phyloP scores from a whole-genome alignment of 2,113 vertebrate species.

The Brienomyrus brachyistius region DNA sequence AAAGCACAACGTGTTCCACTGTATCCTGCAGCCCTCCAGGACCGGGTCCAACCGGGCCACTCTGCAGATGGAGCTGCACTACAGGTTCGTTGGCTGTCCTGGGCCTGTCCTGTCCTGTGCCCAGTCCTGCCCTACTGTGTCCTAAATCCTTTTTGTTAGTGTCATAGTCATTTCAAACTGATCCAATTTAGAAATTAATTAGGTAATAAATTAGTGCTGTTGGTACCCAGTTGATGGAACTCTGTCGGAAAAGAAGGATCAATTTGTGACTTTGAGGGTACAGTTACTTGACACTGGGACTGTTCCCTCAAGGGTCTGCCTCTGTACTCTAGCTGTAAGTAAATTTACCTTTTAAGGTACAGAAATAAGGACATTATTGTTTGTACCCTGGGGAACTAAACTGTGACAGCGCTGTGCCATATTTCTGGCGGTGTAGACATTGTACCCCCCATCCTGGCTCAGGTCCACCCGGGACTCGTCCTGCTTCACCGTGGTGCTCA shows the following conservation, averaged over 20 bases:
- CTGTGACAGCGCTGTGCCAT: neutral
- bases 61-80: slow-evolving; percentile 90
- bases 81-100: slow-evolving; percentile 61
- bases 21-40: slow-evolving; percentile 88
- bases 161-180: neutral
- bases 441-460: neutral
- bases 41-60: slow-evolving; percentile 71
- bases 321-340: neutral
- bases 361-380: neutral
- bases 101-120: neutral
- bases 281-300: neutral
- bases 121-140: neutral
- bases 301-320: neutral
- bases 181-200: neutral
- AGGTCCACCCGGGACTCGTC: slow-evolving; percentile 89
- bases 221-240: neutral
- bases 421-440: neutral
- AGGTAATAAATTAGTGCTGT: neutral
- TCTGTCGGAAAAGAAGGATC: neutral
- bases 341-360: neutral
- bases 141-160: neutral
- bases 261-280: neutral
- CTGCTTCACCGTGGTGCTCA: slow-evolving; percentile 89
- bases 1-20: slow-evolving; percentile 76
- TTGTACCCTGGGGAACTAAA: neutral